Base-by-base conservation (phyloP, 2,113 vertebrate species). In the Lichenostomus cassidix region DNA sequence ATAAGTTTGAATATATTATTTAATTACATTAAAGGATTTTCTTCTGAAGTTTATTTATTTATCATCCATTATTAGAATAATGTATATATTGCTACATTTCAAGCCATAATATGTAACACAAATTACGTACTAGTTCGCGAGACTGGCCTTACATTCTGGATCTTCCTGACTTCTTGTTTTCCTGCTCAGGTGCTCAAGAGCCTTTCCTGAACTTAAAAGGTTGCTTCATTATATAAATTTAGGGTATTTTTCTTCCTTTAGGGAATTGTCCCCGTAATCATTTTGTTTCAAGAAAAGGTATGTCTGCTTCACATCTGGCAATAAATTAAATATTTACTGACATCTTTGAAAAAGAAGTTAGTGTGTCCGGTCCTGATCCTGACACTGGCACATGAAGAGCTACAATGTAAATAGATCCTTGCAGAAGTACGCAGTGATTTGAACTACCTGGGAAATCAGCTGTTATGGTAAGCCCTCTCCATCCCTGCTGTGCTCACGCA, bases 401-500 rank as follows among this genome's bases (percentile, higher is more conserved):
- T 67, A 2, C 25, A 82, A 50, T 18, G 17, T 52, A 60, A 79
- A 77, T 29, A 88, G 25, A 44, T 55, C 20, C 19, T 77, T 62
- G 24, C 29, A 87, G 35, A 77, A 86, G 15, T 62, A 50, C 22
- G 33, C 9, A 39, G 9, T 58, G 18, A 23, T 31, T 94, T 77
- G 19, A 70, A 67, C 56, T 78, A 60, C 39, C 22, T 80, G 28
- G 21, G 19, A 94, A 90, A 69, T 69, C 37, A 52, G 6, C 28
- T 74, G 4, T 62, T 92, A 6, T 9, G 44, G n/a, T 35, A 62
- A 83, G 10, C n/a, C 12, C 7, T 83, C 47, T 91, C 25, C 23
- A 67, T 80, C 46, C 37, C 33, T 90, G 16, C 29, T 0, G 0
- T 68, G 47, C 21, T 90, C 46, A 59, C 0, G 7, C 7, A 44